A percentile compares a stretch with the other conserved stretches of the same genome.
phyloP scores from a whole-genome alignment of 2,888 invertebrate species.

The Oxytorus armatus region DNA sequence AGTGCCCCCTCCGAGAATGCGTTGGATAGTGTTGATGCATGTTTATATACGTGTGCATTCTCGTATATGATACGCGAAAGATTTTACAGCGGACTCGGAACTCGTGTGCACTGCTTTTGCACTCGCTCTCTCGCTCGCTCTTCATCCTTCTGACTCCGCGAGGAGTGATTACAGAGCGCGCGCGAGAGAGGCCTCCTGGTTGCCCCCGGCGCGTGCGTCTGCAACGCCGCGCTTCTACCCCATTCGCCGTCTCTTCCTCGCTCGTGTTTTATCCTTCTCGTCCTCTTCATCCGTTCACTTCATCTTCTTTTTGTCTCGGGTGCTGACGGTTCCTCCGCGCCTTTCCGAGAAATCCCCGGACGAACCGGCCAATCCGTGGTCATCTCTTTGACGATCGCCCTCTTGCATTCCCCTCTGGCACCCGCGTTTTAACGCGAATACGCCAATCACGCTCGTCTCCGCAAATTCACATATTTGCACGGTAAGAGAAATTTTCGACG shows the following conservation, averaged over 20 bases:
- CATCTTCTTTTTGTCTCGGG: slow-evolving; percentile 63
- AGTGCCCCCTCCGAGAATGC: slow-evolving; percentile 49
- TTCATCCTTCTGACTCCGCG: slow-evolving; percentile 60
- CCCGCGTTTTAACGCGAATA: slow-evolving; percentile 54
- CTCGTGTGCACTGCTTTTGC: slow-evolving; percentile 52
- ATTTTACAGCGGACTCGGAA: slow-evolving; percentile 38
- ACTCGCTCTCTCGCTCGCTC: slow-evolving; percentile 4
- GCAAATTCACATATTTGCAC: slow-evolving; percentile 14
- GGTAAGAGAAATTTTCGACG: slow-evolving; percentile 49
- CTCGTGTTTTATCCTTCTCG: slow-evolving; percentile 38
- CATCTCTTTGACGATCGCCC: slow-evolving; percentile 55
- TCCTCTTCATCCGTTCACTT: slow-evolving; percentile 35
- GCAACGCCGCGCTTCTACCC: slow-evolving; percentile 73
- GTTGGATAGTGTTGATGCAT: slow-evolving; percentile 56
- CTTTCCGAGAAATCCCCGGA: slow-evolving; percentile 67
- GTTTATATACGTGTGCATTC: slow-evolving; percentile 53
- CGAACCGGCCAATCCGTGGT: slow-evolving; percentile 48
- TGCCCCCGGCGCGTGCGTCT: slow-evolving; percentile 84
- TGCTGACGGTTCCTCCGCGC: slow-evolving; percentile 68
- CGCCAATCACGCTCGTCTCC: slow-evolving; percentile 19
- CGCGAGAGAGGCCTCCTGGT: slow-evolving; percentile 77
- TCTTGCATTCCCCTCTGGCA: slow-evolving; percentile 38
- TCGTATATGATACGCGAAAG: slow-evolving; percentile 20
- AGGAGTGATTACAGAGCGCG: slow-evolving; percentile 84
- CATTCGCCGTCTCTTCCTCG: slow-evolving; percentile 57